A percentile compares a stretch with the other conserved stretches of the same genome.
Conservation (phyloP, 2,113 vertebrate genomes). For the Channa argus region DNA sequence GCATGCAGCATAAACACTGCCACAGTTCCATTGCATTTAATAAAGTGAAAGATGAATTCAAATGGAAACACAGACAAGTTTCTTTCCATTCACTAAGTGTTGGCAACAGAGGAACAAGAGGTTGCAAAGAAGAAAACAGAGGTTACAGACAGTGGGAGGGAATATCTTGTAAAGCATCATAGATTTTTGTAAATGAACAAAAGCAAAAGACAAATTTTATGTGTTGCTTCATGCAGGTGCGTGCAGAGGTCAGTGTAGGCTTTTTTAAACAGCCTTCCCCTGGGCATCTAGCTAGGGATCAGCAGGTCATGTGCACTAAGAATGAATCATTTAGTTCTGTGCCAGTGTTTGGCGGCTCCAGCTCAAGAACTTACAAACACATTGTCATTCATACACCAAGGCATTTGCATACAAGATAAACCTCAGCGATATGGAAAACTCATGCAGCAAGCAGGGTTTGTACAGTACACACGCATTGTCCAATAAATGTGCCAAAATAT, state of each 20-base stretch:
- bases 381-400: slow-evolving; percentile 31
- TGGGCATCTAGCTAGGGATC: slow-evolving; percentile 6
- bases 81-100: slow-evolving; percentile 36
- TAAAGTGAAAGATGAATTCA: not conserved
- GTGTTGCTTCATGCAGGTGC: slow-evolving; percentile 67
- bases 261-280: slow-evolving; percentile 9
- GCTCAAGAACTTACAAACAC: slow-evolving; percentile 38
- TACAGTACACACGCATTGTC: slow-evolving; percentile 14
- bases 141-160: slow-evolving; percentile 56
- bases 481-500: slow-evolving; percentile 33
- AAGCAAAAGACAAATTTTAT: slow-evolving; percentile 38
- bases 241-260: slow-evolving; percentile 46
- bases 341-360: slow-evolving; percentile 13
- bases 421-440: slow-evolving; percentile 5
- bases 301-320: slow-evolving; percentile 18
- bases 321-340: slow-evolving; percentile 23
- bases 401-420: slow-evolving; percentile 55
- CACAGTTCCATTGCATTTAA: not conserved
- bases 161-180: slow-evolving; percentile 40
- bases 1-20: slow-evolving; percentile 42
- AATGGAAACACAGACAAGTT: slow-evolving; percentile 26
- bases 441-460: slow-evolving; percentile 69
- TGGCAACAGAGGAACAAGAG: slow-evolving; percentile 13
- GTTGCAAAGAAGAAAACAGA: slow-evolving; percentile 19
- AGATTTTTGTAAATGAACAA: slow-evolving; percentile 56